A percentile compares a stretch with the other conserved stretches of the same genome.
Evolutionary conservation across 2,888 invertebrate genomes (phyloP).

Genomic region (Lycocerus yunnanus): DNA sequence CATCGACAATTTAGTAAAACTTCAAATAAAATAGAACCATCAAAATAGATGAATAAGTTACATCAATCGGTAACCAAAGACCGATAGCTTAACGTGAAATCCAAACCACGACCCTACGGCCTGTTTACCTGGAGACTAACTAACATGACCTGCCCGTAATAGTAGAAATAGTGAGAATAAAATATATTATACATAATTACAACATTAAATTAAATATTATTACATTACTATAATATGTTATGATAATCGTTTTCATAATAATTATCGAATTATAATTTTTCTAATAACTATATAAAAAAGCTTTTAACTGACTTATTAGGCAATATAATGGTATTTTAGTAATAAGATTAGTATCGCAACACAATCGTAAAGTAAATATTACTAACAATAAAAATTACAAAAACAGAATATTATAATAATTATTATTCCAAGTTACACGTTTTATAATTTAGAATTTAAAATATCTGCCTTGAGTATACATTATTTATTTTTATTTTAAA

Average conservation of each 20-base stretch:
- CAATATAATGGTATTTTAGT: background rate
- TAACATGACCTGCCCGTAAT: too few relatives aligned
- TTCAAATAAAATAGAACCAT: too few relatives aligned
- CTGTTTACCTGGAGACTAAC: too few relatives aligned
- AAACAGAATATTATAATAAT: background rate
- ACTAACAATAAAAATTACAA: background rate
- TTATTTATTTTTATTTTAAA: background rate
- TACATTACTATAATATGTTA: background rate
- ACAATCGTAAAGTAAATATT: background rate
- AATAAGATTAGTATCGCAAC: background rate
- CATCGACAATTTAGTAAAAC: too few relatives aligned
- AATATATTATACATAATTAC: too few relatives aligned
- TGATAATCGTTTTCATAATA: background rate
- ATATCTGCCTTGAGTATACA: background rate
- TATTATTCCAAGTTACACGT: background rate
- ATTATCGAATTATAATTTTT: background rate
- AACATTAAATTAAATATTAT: background rate
- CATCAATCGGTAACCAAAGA: too few relatives aligned
- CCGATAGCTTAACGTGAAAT: too few relatives aligned
- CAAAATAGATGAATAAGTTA: too few relatives aligned
- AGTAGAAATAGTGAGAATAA: too few relatives aligned
- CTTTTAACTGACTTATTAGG: background rate
- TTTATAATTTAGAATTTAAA: background rate
- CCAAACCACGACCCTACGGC: too few relatives aligned
- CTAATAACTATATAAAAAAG: background rate